phyloP scores from a whole-genome alignment of 2,113 vertebrate genomes.

The Symphodus melops region DNA sequence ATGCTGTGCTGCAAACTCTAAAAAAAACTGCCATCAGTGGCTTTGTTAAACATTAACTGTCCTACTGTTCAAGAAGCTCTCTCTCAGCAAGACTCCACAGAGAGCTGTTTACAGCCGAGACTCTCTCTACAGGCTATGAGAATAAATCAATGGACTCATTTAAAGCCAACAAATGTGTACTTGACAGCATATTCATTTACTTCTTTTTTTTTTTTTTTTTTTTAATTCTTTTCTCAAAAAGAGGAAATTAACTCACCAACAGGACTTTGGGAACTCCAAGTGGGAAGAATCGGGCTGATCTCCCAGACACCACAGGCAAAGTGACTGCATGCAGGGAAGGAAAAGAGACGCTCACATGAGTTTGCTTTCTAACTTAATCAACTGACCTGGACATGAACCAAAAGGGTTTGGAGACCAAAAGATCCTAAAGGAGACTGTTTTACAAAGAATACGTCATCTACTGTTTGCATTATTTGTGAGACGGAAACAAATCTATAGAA shows the following conservation, averaged over 20 bases:
- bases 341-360: slow-evolving; percentile 68
- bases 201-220: not conserved
- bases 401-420: not conserved
- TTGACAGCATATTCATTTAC: not conserved
- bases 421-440: not conserved
- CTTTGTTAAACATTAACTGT: slow-evolving; percentile 46
- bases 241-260: slow-evolving; percentile 32
- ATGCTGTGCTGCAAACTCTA: not conserved
- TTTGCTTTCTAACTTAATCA: slow-evolving; percentile 57
- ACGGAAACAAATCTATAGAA: not conserved
- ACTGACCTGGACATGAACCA: slow-evolving; percentile 24
- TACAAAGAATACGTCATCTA: not conserved
- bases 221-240: no score
- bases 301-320: not conserved
- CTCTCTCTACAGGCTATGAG: not conserved
- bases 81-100: not conserved
- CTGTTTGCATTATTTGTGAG: not conserved
- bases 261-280: not conserved
- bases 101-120: not conserved
- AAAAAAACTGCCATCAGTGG: not conserved
- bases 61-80: not conserved
- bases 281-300: not conserved
- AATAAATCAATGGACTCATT: not conserved
- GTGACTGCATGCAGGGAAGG: slow-evolving; percentile 7
- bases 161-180: not conserved